Evolutionary conservation across 2,888 invertebrate genomes (phyloP), one percentile per base, ranked within the genome.

Genomic region (Melolontha melolontha): DNA sequence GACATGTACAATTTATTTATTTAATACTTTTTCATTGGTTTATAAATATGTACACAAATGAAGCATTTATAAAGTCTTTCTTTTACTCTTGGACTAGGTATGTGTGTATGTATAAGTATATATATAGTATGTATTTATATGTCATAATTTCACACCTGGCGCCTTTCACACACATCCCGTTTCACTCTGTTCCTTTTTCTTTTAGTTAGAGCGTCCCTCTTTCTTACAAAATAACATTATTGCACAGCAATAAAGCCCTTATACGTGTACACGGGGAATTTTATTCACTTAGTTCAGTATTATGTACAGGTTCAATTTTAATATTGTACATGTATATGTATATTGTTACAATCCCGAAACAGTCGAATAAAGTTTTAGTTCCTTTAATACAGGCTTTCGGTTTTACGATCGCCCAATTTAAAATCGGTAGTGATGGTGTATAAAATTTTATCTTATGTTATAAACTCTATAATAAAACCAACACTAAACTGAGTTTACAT

Each of bases 221-320:
- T 51, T 49, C 65, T 66, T 65, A 72, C 70, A 72, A 71, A 73
- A 71, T 70, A 70, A 66, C 69, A 66, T 74, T 76, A 76, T 76
- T 76, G 75, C 76, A 76, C 75, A 76, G 74, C 75, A 76, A 75
- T 76, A 76, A 76, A 77, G 75, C 71, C 72, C 70, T 72, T 74
- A 73, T 72, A 71, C 72, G 69, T 64, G 67, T 70, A 70, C 69
- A 68, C 64, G 11, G 42, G 55, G 42, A 66, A 57, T 66, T 34
- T 47, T 66, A 44, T 44, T 57, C 42, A 34, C 34, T 34, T 34
- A 34, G 8, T 17, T 47, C 17, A 47, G 8, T 16, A 17, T 47
- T 62, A 67, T 63, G 39, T 67, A 67, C 52, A 39, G 39, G 51
- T 72, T 70, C 62, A 39, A 11, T 12, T 40, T 63, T 63, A 62